Base-by-base conservation (phyloP, 2,797 vertebrate genomes). In the Cynopterus sphinx region DNA sequence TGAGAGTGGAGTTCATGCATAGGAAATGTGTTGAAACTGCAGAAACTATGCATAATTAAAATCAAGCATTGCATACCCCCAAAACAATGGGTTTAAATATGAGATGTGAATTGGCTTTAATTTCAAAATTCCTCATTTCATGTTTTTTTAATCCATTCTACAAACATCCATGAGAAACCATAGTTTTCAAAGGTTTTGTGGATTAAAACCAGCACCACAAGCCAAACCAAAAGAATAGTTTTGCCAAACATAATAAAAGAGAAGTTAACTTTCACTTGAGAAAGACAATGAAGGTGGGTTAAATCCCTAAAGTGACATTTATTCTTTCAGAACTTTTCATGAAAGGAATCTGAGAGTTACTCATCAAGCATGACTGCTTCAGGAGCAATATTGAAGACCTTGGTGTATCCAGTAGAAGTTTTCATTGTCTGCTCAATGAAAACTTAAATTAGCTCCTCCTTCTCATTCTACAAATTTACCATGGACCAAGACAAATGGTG, bases 1-100 rank as follows among this genome's bases (percentile, higher is more conserved):
- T 24, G 91, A 63, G 96, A 96, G 83, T 88, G 94, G 53, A 79
- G 33, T 92, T 94, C 95, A 84, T 88, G 95, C 96, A 91, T 75
- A 94, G 93, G 94, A 96, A 96, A 85, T 97, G 91, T 94, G 81
- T 73, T 95, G 94, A 96, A 95, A 97, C 94, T 95, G 26, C 65
- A 95, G 85, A 95, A 97, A 92, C 53, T 86, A 81, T 24, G 33
- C 97, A 31, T 96, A 96, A 98, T 96, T 98, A 97, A 96, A 94
- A 91, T 82, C 90, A 95, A 96, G 96, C 96, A 33, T 83, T 57
- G 28, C n/a, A 12, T 57, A 21, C 53, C n/a, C 65, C 73, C 31
- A 3, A 86, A 67, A 74, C 67, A 71, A 84, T 97, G 75, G 65
- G 84, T 94, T 90, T 95, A 84, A 92, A 57, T 49, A 63, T 93